A percentile compares a stretch with the other conserved stretches of the same genome.
phyloP scores from a whole-genome alignment of 1,140 invertebrate species.

The silkworm (Bombyx mori) region ASM3026992v2 NC_085118.1:9207501-9208000 shows the following conservation, averaged over 20 bases:
- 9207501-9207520: background rate
- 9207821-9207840: no score
- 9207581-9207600: slow-evolving; percentile 71
- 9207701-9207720: no score
- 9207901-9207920: background rate
- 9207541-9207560: slow-evolving; percentile 49
- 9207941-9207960: no score
- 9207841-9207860: no score
- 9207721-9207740: no score
- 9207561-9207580: slow-evolving; percentile 66
- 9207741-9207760: background rate
- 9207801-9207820: background rate
- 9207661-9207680: slow-evolving; percentile 41
- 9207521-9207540: background rate
- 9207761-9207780: background rate
- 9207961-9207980: slow-evolving; percentile 26
- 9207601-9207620: slow-evolving; percentile 72
- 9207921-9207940: background rate
- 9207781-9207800: background rate
- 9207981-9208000: slow-evolving; percentile 75
- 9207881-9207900: no score
- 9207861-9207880: no score
- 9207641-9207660: slow-evolving; percentile 72
- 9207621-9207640: slow-evolving; percentile 73
- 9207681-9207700: background rate